Base-by-base conservation (phyloP, 2,797 vertebrate genomes). In the Malurus leucopterus region DNA sequence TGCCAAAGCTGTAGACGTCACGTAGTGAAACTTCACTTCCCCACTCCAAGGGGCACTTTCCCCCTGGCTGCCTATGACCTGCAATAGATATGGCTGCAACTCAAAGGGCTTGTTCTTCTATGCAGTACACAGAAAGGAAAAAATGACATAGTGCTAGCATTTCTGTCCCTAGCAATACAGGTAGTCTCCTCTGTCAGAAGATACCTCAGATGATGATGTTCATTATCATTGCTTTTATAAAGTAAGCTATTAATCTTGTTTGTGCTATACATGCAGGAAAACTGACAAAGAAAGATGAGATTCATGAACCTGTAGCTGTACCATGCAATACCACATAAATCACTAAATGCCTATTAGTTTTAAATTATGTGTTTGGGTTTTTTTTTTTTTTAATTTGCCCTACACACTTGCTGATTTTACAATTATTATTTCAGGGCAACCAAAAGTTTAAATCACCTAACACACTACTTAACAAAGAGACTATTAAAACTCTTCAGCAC, bases 391-490 rank as follows among this genome's bases (percentile, higher is more conserved):
- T 21, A 61, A 88, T 86, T 93, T 84, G 82, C 11, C 73, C n/a
- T 80, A 81, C 67, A 81, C 12, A 49, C 29, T 87, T 79, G 77
- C 81, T 57, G 55, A 86, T 91, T 92, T 92, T 24, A 89, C 44
- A 92, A 72, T 73, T 84, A 89, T 50, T 2, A 88, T 57, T 95
- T 94, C 77, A 58, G 85, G 73, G 70, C 63, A 94, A 84, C 40
- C 59, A 41, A 57, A 94, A 71, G 53, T 88, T 74, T 40, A 91
- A 74, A 77, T 96, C 51, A 93, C 36, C 58, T 93, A 92, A 91
- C 15, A 77, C 30, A 63, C n/a, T 79, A 55, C 79, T 93, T 93
- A 91, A 88, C 87, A 94, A 89, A 89, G 43, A 90, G 44, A 50
- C 17, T 92, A 61, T 4, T 93, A 81, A 91, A 80, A 84, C 70